A percentile compares a stretch with the other conserved stretches of the same genome.
These are phyloP conservation scores for Amphipyra tragopoginis DNA, from an alignment of 2,888 invertebrate species.

Conservation along the genomic window DNA sequence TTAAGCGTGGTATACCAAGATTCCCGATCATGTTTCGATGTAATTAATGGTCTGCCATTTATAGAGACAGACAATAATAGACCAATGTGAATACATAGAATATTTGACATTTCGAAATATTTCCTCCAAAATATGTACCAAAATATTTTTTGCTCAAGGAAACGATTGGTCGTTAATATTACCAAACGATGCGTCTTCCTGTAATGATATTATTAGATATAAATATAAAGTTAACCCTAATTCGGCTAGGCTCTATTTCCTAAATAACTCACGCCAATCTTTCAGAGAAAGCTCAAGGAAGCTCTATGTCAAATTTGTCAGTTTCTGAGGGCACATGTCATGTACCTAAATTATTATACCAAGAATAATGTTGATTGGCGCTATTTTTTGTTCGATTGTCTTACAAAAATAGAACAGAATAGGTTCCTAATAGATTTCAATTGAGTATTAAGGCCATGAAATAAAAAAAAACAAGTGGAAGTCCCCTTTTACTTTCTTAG, in stretches of 20 bases:
- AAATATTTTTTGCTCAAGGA: slow-evolving; percentile 5
- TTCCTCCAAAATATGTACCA: not conserved
- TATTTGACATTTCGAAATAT: not conserved
- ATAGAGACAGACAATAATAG: not conserved
- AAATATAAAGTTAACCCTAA: not conserved
- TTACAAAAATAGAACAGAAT: slow-evolving; percentile 15
- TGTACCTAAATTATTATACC: too few relatives aligned
- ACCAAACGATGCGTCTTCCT: slow-evolving; percentile 15
- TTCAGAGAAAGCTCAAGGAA: not conserved
- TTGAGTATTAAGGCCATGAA: slow-evolving; percentile 6
- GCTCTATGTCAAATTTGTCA: too few relatives aligned
- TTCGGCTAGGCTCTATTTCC: slow-evolving; percentile 1
- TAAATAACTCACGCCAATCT: not conserved
- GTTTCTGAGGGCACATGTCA: too few relatives aligned
- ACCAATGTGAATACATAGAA: not conserved
- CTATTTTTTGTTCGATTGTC: not conserved
- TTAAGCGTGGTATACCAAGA: too few relatives aligned
- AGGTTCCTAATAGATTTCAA: slow-evolving; percentile 26
- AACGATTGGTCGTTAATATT: slow-evolving; percentile 25
- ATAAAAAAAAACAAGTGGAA: too few relatives aligned
- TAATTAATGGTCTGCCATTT: not conserved
- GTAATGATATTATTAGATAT: not conserved
- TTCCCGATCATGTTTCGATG: too few relatives aligned
- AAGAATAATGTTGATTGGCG: too few relatives aligned
- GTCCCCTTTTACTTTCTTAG: too few relatives aligned